These are phyloP conservation scores for Heliothis peltigera DNA, from an alignment of 2,888 invertebrate genomes.

Conservation along the genomic window DNA sequence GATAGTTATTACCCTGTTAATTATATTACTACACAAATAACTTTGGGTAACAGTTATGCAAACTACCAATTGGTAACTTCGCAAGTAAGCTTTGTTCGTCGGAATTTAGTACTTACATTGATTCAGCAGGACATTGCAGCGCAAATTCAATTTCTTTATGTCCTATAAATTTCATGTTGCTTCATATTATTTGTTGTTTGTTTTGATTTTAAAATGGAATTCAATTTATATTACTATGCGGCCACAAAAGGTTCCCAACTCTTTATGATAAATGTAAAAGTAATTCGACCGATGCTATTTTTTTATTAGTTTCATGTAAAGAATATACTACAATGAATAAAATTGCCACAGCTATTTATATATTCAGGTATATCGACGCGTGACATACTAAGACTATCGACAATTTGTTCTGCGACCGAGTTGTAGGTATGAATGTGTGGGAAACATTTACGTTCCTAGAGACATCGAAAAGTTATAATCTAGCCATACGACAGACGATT, in stretches of 20 bases:
- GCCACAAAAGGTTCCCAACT: too few species aligned
- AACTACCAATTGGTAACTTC: slow-evolving; percentile 28
- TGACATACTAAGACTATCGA: too few species aligned
- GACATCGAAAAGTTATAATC: too few species aligned
- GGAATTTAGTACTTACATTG: slow-evolving; percentile 52
- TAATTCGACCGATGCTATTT: too few species aligned
- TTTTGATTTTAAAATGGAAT: slow-evolving; percentile 13
- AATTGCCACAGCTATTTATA: too few species aligned
- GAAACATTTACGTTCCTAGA: neutral
- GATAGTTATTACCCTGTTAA: slow-evolving; percentile 23
- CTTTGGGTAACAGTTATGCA: slow-evolving; percentile 29
- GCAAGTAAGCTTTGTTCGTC: slow-evolving; percentile 28
- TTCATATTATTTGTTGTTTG: slow-evolving; percentile 35
- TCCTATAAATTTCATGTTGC: slow-evolving; percentile 32
- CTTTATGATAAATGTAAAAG: too few species aligned
- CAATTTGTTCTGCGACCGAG: too few species aligned
- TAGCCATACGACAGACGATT: too few species aligned
- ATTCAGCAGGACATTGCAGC: slow-evolving; percentile 27
- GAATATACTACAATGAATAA: too few species aligned
- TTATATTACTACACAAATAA: slow-evolving; percentile 36
- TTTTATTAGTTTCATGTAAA: too few species aligned
- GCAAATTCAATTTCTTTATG: slow-evolving; percentile 49
- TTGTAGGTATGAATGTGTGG: too few species aligned
- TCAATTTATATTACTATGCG: neutral
- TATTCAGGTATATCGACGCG: too few species aligned